Base-by-base conservation (phyloP, 2,888 invertebrate genomes). In the Diachrysia chrysitis region DNA sequence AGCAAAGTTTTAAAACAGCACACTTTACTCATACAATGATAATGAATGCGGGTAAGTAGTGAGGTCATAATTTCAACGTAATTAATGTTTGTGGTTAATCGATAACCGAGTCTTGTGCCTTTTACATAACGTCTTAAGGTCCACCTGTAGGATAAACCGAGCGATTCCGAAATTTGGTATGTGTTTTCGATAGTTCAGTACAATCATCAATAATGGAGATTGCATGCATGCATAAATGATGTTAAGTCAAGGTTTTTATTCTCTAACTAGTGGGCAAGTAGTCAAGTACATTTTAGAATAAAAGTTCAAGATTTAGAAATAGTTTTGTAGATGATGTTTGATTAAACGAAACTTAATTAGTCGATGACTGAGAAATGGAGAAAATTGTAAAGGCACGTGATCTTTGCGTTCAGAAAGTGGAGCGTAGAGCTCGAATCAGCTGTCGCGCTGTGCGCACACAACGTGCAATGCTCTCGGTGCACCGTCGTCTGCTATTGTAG, bases 101-200 rank as follows among this genome's bases (percentile, higher is more conserved):
- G 63, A 21, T 72, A 64, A 72, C 67, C 60, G 64, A 72, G 60
- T 76, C 81, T 80, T 81, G 76, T 70, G 53, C 60, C 68, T 71
- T 63, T 76, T 76, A 73, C 74, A 73, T 32, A 21, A 46, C 23
- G 42, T 56, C 62, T 64, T 63, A 59, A 66, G 59, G 62, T 58
- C 58, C 63, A 64, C 58, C 53, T 58, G 66, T 79, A 63, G 63
- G 73, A 73, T 65, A 67, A 63, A 58, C 66, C 66, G 63, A 71
- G 66, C 60, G 73, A 81, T 83, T 82, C 75, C 73, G 76, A 78
- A 83, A 79, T 78, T 73, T 73, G 62, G 66, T 69, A 67, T 71
- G 5, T 5, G 2, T 25, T 71, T 71, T 71, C 63, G 58, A 76
- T 70, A 69, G 71, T 66, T 75, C 74, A 71, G 58, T 75, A 73